Evolutionary conservation across 2,113 vertebrate genomes (phyloP).

Genomic region (Myrmophylax atrothorax): DNA sequence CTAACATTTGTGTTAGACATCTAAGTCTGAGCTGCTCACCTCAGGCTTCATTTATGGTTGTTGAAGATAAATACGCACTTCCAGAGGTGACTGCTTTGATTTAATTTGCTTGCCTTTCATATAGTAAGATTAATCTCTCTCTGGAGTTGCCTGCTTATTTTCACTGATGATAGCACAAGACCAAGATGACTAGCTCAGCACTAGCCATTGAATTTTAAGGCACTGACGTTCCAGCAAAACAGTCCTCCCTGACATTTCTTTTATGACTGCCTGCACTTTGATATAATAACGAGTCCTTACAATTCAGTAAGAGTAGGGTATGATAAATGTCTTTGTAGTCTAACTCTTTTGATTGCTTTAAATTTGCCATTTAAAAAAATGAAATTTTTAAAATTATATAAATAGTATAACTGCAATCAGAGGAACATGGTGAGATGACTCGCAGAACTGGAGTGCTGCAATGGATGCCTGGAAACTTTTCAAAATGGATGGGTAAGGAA

Average conservation of each 20-base stretch:
- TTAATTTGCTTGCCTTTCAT: conserved; percentile 31
- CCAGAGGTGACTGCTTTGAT: conserved; percentile 44
- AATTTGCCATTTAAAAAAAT: background rate
- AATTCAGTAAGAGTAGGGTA: background rate
- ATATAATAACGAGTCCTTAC: conserved; percentile 10
- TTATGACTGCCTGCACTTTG: background rate
- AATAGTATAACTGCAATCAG: background rate
- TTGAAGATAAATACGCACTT: conserved; percentile 47
- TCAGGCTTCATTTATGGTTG: conserved; percentile 37
- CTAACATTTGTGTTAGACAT: background rate
- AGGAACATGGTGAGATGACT: background rate
- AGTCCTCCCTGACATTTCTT: conserved; percentile 1
- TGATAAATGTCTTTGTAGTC: conserved; percentile 7
- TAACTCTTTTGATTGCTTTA: background rate
- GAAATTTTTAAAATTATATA: background rate
- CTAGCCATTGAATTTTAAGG: background rate
- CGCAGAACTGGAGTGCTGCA: background rate
- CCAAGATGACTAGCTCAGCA: background rate
- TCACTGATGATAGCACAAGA: background rate
- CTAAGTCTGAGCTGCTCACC: conserved; percentile 7
- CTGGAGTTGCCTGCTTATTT: conserved; percentile 9
- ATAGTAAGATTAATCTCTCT: conserved; percentile 27
- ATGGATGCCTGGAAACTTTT: background rate
- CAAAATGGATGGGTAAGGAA: background rate
- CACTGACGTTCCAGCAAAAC: background rate